These are phyloP conservation scores for Mimas tiliae DNA, from an alignment of 2,888 invertebrate genomes.

Conservation along the genomic window DNA sequence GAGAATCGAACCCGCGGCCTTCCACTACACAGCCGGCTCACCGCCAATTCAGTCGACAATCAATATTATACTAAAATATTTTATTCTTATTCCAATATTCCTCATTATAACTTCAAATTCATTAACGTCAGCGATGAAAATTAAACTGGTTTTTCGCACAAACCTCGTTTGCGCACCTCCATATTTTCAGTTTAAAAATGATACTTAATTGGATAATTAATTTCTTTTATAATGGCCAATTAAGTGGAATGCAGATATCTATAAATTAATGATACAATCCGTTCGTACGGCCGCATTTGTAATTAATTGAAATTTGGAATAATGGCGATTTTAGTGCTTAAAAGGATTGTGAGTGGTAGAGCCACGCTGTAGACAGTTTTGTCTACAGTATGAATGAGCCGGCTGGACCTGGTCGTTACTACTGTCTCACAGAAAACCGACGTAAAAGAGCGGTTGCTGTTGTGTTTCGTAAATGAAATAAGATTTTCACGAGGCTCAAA, in stretches of 20 bases:
- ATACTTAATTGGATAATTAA: constrained; percentile 32
- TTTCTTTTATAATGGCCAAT: constrained; percentile 37
- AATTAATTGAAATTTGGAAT: constrained; percentile 32
- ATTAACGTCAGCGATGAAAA: background rate
- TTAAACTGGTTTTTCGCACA: background rate
- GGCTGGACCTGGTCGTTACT: no score
- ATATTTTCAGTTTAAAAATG: constrained; percentile 28
- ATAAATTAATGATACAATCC: constrained; percentile 38
- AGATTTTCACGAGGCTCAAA: no score
- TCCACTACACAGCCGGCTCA: no score
- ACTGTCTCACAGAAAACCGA: no score
- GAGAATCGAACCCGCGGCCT: no score
- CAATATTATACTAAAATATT: no score
- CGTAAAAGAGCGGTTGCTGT: no score
- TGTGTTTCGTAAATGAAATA: no score
- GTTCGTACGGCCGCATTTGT: constrained; percentile 30
- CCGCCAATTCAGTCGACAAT: no score
- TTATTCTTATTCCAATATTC: no score
- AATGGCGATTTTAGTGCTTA: background rate
- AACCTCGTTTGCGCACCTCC: background rate
- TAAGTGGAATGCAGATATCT: constrained; percentile 30
- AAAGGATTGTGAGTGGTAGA: background rate
- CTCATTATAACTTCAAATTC: background rate
- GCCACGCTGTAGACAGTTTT: no score
- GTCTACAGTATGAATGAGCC: no score